Evolutionary conservation across 2,113 vertebrate species (phyloP).

Genomic region (Cyphomyrus plagiostoma): DNA sequence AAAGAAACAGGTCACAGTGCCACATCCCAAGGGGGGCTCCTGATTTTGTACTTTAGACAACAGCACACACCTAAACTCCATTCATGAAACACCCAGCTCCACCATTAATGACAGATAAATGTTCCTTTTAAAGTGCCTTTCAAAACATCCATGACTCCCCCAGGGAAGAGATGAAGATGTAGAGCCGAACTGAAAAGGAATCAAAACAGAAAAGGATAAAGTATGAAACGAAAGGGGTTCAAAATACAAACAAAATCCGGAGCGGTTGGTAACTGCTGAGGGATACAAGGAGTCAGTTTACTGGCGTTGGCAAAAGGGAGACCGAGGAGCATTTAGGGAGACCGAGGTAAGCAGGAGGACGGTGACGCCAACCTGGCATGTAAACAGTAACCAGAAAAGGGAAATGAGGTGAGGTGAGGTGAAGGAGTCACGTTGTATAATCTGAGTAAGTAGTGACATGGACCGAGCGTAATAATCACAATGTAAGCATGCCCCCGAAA

Average conservation of each 20-base stretch:
- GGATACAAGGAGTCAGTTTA: neutral
- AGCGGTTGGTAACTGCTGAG: neutral
- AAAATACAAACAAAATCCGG: neutral
- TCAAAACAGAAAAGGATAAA: neutral
- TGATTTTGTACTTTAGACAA: neutral
- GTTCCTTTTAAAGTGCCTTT: neutral
- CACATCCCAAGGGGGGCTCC: neutral
- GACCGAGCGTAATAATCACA: too few species aligned
- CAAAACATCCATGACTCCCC: neutral
- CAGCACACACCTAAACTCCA: neutral
- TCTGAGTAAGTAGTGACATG: too few species aligned
- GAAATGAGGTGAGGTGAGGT: neutral
- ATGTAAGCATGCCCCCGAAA: too few species aligned
- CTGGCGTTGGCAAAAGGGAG: neutral
- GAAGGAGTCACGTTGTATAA: too few species aligned
- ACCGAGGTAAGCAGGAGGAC: neutral
- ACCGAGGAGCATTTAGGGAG: neutral
- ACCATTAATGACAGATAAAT: neutral
- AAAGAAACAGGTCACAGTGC: neutral
- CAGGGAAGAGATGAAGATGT: neutral
- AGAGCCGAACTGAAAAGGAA: neutral
- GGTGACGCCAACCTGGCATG: neutral
- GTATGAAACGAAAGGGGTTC: neutral
- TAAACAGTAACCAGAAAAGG: neutral
- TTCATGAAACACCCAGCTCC: neutral